Conservation (phyloP, 2,113 vertebrate genomes). For the Caloenas nicobarica region DNA sequence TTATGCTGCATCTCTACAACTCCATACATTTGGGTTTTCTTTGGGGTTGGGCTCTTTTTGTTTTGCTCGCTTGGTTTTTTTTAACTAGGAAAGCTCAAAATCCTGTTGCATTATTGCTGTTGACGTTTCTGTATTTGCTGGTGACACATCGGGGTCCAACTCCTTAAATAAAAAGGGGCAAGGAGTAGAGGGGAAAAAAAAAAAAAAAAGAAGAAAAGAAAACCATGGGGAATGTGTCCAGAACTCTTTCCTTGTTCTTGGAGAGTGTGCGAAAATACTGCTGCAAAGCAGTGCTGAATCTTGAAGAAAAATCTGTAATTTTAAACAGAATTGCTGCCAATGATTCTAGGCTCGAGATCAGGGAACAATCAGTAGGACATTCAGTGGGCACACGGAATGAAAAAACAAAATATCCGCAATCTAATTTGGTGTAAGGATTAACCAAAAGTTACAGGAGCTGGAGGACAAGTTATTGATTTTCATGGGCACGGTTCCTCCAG, state of each 20-base stretch:
- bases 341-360: neutral
- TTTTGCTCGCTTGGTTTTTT: neutral
- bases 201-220: neutral
- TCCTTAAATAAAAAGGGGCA: neutral
- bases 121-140: neutral
- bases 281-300: neutral
- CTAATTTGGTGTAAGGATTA: neutral
- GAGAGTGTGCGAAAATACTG: neutral
- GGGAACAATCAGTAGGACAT: neutral
- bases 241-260: neutral
- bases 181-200: neutral
- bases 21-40: neutral
- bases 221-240: fast-evolving
- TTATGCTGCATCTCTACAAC: neutral
- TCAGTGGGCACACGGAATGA: neutral
- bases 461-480: neutral
- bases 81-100: neutral
- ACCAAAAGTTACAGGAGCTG: neutral
- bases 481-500: neutral
- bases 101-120: neutral
- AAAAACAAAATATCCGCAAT: neutral
- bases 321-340: neutral
- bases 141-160: neutral
- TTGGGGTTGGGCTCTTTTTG: neutral
- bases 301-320: neutral